Conservation (phyloP, 2,113 vertebrate genomes). For the Carassius auratus region DNA sequence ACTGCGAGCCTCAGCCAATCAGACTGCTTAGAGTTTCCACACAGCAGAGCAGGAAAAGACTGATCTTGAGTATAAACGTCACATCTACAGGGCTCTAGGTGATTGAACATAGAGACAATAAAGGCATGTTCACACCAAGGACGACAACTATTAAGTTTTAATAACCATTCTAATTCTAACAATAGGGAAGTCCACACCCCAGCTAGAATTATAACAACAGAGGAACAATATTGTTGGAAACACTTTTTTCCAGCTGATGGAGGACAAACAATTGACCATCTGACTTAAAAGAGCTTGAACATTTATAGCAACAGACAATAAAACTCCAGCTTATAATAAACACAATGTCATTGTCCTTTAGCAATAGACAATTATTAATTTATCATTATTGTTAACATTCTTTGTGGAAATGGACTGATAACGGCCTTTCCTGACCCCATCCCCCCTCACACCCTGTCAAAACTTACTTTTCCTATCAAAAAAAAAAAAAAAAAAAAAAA, state of each 20-base stretch:
- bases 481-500: too few species aligned
- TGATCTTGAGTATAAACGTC: neutral
- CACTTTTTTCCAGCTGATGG: too few species aligned
- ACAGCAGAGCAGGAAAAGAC: neutral
- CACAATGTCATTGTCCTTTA: neutral
- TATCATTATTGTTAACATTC: neutral
- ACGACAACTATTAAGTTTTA: too few species aligned
- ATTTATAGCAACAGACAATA: neutral
- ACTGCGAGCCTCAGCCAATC: neutral
- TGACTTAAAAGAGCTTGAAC: neutral
- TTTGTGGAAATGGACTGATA: neutral
- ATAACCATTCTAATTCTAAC: too few species aligned
- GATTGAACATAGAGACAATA: neutral
- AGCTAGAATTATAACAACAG: too few species aligned
- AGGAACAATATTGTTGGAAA: too few species aligned
- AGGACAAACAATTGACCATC: too few species aligned
- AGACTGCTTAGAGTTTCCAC: neutral
- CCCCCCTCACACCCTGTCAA: too few species aligned
- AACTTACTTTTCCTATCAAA: too few species aligned
- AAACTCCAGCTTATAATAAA: neutral
- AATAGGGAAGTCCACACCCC: too few species aligned
- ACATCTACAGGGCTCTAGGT: neutral
- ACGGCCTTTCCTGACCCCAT: too few species aligned
- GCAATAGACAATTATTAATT: neutral
- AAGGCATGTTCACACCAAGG: too few species aligned